A percentile compares a stretch with the other conserved stretches of the same genome.
Evolutionary conservation across 2,113 vertebrate genomes (phyloP).

Genomic region (Lagopus leucura): DNA sequence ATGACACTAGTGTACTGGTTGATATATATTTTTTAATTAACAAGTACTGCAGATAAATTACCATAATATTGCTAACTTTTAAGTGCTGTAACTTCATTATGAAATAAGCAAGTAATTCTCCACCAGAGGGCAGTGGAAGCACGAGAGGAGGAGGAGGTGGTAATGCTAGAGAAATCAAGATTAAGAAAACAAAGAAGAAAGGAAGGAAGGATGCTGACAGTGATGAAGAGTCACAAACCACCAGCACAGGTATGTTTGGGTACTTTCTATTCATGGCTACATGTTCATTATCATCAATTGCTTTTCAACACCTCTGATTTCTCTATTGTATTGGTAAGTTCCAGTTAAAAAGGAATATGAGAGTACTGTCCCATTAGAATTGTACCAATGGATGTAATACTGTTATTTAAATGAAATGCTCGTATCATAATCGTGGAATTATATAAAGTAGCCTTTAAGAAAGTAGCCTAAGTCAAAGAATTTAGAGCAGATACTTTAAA

Average conservation of each 20-base stretch:
- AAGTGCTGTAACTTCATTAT: neutral
- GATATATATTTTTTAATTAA: neutral
- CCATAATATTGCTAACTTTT: neutral
- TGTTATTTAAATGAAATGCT: neutral
- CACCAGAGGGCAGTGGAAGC: slow-evolving; percentile 90
- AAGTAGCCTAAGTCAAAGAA: neutral
- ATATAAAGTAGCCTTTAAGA: neutral
- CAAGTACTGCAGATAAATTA: neutral
- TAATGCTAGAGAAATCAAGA: slow-evolving; percentile 91
- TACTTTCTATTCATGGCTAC: neutral
- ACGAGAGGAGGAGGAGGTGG: slow-evolving; percentile 83
- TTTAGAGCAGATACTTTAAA: neutral
- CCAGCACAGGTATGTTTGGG: slow-evolving; percentile 73
- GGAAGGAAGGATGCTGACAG: slow-evolving; percentile 90
- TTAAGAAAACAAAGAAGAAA: slow-evolving; percentile 93
- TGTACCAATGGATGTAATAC: neutral
- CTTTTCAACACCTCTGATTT: neutral
- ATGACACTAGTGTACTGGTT: neutral
- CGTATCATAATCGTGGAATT: neutral
- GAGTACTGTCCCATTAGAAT: neutral
- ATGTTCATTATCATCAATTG: neutral
- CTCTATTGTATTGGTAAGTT: neutral
- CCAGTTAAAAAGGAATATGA: neutral
- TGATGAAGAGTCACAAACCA: slow-evolving; percentile 84
- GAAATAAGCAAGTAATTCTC: slow-evolving; percentile 50